A percentile compares a stretch with the other conserved stretches of the same genome.
These are phyloP conservation scores for Spodoptera frugiperda DNA, from an alignment of 1,140 invertebrate species.

Conservation along the genomic window DNA sequence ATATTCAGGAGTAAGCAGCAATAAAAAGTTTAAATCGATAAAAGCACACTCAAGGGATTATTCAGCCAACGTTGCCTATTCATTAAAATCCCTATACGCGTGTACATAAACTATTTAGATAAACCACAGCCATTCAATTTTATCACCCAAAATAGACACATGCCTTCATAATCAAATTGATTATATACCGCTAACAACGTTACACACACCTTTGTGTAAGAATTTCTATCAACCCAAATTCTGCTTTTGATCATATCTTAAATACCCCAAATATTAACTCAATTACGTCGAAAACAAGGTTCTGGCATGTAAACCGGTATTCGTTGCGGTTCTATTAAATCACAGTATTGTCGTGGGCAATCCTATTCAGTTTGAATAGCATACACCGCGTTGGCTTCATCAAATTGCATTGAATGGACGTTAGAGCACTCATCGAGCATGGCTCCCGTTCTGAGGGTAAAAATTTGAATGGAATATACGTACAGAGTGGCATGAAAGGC, in stretches of 20 bases:
- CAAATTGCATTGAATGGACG: conserved; percentile 84
- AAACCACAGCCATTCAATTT: conserved; percentile 6
- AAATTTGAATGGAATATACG: conserved; percentile 85
- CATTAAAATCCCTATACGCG: background rate
- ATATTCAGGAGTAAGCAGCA: background rate
- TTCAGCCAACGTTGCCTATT: background rate
- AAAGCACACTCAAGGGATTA: background rate
- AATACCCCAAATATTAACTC: conserved; percentile 40
- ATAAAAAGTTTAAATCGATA: conserved; percentile 12
- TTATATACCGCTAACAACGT: conserved; percentile 29
- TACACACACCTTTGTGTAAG: conserved; percentile 22
- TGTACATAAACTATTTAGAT: conserved; percentile 2
- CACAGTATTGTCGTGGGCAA: conserved; percentile 78
- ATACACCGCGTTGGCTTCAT: conserved; percentile 79
- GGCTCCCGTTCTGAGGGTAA: conserved; percentile 75
- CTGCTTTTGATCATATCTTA: conserved; percentile 26
- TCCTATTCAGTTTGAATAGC: conserved; percentile 78
- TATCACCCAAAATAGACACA: conserved; percentile 4
- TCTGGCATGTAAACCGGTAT: conserved; percentile 54
- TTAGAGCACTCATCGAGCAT: conserved; percentile 81
- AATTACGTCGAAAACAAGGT: conserved; percentile 55
- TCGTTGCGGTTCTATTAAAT: conserved; percentile 78
- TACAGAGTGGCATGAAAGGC: conserved; percentile 73
- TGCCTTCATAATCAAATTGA: conserved; percentile 10
- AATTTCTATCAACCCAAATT: conserved; percentile 32